phyloP scores from a whole-genome alignment of 2,888 invertebrate species.

The Zele albiditarsus region DNA sequence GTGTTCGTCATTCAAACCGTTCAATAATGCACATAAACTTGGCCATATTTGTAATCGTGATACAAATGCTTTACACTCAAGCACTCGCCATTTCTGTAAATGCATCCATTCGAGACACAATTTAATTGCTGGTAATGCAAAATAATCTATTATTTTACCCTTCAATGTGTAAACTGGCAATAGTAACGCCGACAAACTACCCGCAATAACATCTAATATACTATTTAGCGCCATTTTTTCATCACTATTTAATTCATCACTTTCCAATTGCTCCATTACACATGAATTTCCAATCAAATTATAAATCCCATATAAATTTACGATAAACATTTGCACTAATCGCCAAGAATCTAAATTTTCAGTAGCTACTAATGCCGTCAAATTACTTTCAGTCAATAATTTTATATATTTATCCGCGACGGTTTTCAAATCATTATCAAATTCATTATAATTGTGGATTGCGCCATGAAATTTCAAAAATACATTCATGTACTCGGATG shows the following conservation, averaged over 20 bases:
- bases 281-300: constrained; percentile 74
- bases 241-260: constrained; percentile 75
- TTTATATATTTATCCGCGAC: constrained; percentile 78
- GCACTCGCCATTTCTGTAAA: constrained; percentile 74
- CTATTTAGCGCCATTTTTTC: constrained; percentile 78
- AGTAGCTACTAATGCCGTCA: constrained; percentile 85
- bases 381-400: constrained; percentile 78
- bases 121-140: constrained; percentile 83
- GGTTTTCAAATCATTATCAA: constrained; percentile 73
- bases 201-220: constrained; percentile 79
- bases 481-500: constrained; percentile 76
- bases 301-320: constrained; percentile 83
- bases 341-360: constrained; percentile 85
- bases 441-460: constrained; percentile 68
- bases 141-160: constrained; percentile 78
- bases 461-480: constrained; percentile 80
- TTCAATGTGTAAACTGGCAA: constrained; percentile 83
- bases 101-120: constrained; percentile 84
- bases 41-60: constrained; percentile 84
- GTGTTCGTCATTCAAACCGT: constrained; percentile 76
- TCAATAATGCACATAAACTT: constrained; percentile 84
- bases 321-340: constrained; percentile 85
- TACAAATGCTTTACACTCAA: constrained; percentile 75
- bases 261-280: constrained; percentile 70
- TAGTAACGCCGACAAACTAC: constrained; percentile 80